Evolutionary conservation across 2,797 vertebrate species (phyloP).

Genomic region (Alca torda): DNA sequence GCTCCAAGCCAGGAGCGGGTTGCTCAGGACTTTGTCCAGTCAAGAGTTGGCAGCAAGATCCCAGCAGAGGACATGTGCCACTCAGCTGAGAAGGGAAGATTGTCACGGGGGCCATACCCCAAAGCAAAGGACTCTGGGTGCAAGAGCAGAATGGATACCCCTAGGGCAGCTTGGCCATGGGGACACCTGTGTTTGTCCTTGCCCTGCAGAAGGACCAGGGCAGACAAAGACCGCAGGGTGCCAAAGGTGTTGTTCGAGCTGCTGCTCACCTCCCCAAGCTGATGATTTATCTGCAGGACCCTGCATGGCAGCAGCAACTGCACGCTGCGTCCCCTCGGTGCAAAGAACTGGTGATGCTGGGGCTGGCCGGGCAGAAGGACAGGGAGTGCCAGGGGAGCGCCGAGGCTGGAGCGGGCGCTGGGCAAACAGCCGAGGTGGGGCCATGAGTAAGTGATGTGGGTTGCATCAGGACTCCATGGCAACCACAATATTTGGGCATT

Average conservation of each 20-base stretch:
- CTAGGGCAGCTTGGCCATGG: background rate
- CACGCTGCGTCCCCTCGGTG: accelerated
- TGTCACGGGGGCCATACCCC: background rate
- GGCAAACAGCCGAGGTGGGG: conserved; percentile 19
- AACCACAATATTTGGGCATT: conserved; percentile 54
- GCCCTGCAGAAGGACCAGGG: too few relatives aligned
- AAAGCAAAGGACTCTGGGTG: background rate
- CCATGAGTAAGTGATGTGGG: background rate
- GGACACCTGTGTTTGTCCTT: background rate
- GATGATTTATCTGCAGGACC: background rate
- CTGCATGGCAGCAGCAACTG: background rate
- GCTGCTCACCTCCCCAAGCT: background rate
- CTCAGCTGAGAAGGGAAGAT: background rate
- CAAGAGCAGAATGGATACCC: background rate
- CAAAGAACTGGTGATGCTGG: background rate
- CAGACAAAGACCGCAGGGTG: background rate
- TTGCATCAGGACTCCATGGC: background rate
- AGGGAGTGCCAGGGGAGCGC: background rate
- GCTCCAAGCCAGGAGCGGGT: accelerated
- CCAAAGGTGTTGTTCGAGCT: background rate
- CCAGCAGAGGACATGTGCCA: background rate
- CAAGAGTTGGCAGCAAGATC: background rate
- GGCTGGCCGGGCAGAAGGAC: background rate
- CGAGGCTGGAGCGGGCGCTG: accelerated
- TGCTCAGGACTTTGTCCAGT: background rate